phyloP scores from a whole-genome alignment of 2,888 invertebrate species.

The Didymodactylos carnosus region DNA sequence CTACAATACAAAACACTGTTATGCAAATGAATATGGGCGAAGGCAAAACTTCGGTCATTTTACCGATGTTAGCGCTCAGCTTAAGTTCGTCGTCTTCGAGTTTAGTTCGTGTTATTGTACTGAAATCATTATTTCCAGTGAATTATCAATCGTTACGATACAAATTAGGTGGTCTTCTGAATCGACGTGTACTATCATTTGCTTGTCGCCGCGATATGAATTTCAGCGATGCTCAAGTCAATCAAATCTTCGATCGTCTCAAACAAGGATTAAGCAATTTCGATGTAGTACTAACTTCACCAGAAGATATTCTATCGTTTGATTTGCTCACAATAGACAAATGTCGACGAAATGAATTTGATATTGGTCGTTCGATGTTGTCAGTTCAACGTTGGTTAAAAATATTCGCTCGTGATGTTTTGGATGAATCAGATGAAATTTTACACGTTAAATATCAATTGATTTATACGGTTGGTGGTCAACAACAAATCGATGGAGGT shows the following conservation, averaged over 20 bases:
- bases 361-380: background rate
- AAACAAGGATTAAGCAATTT: background rate
- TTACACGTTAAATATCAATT: background rate
- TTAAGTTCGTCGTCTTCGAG: background rate
- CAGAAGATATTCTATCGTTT: background rate
- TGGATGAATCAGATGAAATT: background rate
- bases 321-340: background rate
- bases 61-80: background rate
- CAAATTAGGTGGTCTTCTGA: background rate
- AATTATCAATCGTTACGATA: background rate
- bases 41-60: background rate
- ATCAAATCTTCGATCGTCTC: background rate
- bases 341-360: background rate
- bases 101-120: background rate
- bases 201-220: background rate
- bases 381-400: background rate
- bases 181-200: background rate
- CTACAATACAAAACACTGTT: background rate
- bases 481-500: background rate
- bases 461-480: background rate
- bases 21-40: background rate
- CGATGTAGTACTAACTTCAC: background rate
- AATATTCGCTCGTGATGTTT: background rate
- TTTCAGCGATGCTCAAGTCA: background rate
- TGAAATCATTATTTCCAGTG: background rate